Percentiles rank a stretch among this genome's conserved stretches.
These are phyloP conservation scores for Melanotaenia trifasciata DNA, from an alignment of 2,797 vertebrate genomes.

Conservation along the genomic window DNA sequence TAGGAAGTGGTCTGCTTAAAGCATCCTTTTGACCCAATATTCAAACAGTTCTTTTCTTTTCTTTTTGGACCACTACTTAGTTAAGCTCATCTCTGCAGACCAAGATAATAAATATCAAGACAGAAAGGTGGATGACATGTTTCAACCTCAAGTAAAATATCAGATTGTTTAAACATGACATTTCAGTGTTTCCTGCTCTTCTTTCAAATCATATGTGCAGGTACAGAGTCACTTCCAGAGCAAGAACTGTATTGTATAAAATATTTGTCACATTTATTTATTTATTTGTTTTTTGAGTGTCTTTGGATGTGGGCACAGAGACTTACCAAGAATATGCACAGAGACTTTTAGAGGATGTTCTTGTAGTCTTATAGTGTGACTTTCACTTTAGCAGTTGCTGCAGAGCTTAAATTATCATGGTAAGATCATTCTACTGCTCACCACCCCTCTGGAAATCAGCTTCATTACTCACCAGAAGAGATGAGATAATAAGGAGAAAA, in stretches of 20 bases:
- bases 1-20: constrained; percentile 68
- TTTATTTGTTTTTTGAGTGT: not conserved
- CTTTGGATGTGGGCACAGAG: constrained; percentile 17
- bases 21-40: constrained; percentile 68
- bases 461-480: constrained; percentile 57
- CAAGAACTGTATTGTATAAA: constrained; percentile 3
- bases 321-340: constrained; percentile 26
- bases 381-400: constrained; percentile 48
- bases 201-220: not conserved
- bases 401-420: constrained; percentile 59
- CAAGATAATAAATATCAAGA: constrained; percentile 15
- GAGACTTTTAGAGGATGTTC: constrained; percentile 47
- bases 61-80: constrained; percentile 43
- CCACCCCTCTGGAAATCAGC: constrained; percentile 37
- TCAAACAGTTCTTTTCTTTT: constrained; percentile 57
- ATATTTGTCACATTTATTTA: constrained; percentile 3
- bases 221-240: not conserved
- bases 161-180: constrained; percentile 5
- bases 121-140: constrained; percentile 5
- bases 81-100: constrained; percentile 25
- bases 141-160: constrained; percentile 16
- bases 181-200: constrained; percentile 6
- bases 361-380: constrained; percentile 45
- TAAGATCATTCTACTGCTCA: constrained; percentile 42
- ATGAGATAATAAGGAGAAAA: constrained; percentile 70